A percentile compares a stretch with the other conserved stretches of the same genome.
These are phyloP conservation scores for Rhabdomys dilectus DNA, from an alignment of 2,113 vertebrate genomes.

Conservation along the genomic window DNA sequence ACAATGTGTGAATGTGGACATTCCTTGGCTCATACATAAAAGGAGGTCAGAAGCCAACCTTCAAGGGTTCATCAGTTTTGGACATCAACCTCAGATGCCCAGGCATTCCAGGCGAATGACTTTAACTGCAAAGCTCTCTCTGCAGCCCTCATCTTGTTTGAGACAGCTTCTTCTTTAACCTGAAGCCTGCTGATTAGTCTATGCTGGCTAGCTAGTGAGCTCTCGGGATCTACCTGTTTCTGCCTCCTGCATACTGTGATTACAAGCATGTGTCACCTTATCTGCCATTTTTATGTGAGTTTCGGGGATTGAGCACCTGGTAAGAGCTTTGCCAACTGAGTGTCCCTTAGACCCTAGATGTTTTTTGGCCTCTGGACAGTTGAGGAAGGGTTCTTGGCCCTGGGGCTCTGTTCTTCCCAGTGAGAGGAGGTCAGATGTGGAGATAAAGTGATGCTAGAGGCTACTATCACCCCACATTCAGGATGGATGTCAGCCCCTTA, in stretches of 20 bases:
- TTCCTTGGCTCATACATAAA: neutral
- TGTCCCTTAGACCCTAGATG: neutral
- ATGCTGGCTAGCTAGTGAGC: no score
- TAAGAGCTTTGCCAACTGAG: neutral
- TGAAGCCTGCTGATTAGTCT: neutral
- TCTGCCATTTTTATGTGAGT: neutral
- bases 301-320: neutral
- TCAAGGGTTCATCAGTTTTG: no score
- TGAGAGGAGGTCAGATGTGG: neutral
- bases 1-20: neutral
- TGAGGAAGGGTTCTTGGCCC: neutral
- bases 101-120: neutral
- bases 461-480: neutral
- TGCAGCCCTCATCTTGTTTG: neutral
- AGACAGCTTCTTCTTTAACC: neutral
- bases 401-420: neutral
- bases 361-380: neutral
- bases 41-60: neutral
- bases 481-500: neutral
- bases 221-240: neutral
- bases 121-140: neutral
- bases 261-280: neutral
- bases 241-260: neutral
- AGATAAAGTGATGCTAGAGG: neutral
- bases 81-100: neutral